These are phyloP conservation scores for Cataglyphis rosenhaueri DNA, from an alignment of 2,888 invertebrate genomes.

Conservation along the genomic window DNA sequence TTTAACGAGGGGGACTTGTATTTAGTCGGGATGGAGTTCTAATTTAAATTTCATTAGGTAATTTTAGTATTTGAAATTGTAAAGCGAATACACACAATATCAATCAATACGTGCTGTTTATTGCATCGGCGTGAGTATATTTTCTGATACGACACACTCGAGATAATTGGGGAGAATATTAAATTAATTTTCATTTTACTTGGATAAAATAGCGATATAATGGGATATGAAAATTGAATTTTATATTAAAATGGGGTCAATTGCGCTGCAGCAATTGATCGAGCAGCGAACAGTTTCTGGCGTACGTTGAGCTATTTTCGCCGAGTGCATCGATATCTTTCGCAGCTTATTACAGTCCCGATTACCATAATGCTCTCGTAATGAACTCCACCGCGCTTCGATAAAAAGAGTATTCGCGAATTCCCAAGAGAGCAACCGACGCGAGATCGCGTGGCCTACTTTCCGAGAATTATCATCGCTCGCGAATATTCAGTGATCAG, in stretches of 20 bases:
- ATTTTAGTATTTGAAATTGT: not conserved
- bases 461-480: slow-evolving; percentile 64
- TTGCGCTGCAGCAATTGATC: slow-evolving; percentile 26
- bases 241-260: slow-evolving; percentile 29
- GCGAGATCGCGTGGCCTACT: slow-evolving; percentile 55
- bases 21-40: slow-evolving; percentile 11
- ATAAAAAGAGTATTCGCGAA: slow-evolving; percentile 26
- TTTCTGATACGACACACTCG: slow-evolving; percentile 8
- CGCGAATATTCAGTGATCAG: slow-evolving; percentile 59
- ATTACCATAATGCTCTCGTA: slow-evolving; percentile 39
- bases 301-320: not conserved
- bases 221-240: slow-evolving; percentile 22
- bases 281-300: slow-evolving; percentile 19
- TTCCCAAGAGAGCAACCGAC: slow-evolving; percentile 32
- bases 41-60: slow-evolving; percentile 30
- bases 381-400: slow-evolving; percentile 18
- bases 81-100: not conserved
- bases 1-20: slow-evolving; percentile 20
- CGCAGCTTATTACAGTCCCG: slow-evolving; percentile 29
- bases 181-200: slow-evolving; percentile 29
- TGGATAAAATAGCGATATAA: slow-evolving; percentile 19
- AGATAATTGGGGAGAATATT: slow-evolving; percentile 28
- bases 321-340: slow-evolving; percentile 29
- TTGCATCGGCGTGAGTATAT: not conserved
- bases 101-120: not conserved